Conservation (phyloP, 2,797 vertebrate species). For the Natrix natrix region DNA sequence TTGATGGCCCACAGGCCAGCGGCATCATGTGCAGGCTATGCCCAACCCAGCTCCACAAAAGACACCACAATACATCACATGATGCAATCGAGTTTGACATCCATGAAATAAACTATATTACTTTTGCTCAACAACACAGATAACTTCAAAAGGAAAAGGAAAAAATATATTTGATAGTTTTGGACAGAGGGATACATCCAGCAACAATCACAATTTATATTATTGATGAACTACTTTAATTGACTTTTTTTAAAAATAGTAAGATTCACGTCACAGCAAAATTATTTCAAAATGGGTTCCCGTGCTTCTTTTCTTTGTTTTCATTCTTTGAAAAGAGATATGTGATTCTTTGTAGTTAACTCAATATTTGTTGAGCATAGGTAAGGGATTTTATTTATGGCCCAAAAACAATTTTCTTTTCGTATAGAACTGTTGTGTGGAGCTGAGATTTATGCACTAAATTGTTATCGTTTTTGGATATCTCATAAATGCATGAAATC, state of each 20-base stretch:
- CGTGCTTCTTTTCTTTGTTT: not conserved
- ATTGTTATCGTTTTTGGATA: slow-evolving; percentile 27
- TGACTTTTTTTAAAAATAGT: slow-evolving; percentile 20
- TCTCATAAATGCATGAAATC: slow-evolving; percentile 63
- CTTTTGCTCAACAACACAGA: slow-evolving; percentile 52
- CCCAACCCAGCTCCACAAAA: too few relatives aligned
- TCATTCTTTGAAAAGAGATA: slow-evolving; percentile 36
- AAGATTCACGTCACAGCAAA: slow-evolving; percentile 37
- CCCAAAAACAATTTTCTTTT: slow-evolving; percentile 49
- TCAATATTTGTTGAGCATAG: not conserved
- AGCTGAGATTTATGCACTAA: slow-evolving; percentile 49
- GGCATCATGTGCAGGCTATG: too few relatives aligned
- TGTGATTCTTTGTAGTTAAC: not conserved
- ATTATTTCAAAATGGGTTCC: not conserved
- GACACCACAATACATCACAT: too few relatives aligned
- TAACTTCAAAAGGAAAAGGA: slow-evolving; percentile 21
- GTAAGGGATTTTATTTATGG: slow-evolving; percentile 5
- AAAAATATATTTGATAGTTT: slow-evolving; percentile 54
- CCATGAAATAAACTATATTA: slow-evolving; percentile 16
- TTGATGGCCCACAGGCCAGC: not conserved
- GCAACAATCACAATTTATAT: slow-evolving; percentile 44
- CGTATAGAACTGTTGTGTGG: slow-evolving; percentile 41
- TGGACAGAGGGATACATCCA: slow-evolving; percentile 50
- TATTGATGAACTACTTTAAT: slow-evolving; percentile 38
- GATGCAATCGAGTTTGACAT: too few relatives aligned